A percentile compares a stretch with the other conserved stretches of the same genome.
phyloP scores from a whole-genome alignment of 2,888 invertebrate genomes.

The Drosophila ochracea region DNA sequence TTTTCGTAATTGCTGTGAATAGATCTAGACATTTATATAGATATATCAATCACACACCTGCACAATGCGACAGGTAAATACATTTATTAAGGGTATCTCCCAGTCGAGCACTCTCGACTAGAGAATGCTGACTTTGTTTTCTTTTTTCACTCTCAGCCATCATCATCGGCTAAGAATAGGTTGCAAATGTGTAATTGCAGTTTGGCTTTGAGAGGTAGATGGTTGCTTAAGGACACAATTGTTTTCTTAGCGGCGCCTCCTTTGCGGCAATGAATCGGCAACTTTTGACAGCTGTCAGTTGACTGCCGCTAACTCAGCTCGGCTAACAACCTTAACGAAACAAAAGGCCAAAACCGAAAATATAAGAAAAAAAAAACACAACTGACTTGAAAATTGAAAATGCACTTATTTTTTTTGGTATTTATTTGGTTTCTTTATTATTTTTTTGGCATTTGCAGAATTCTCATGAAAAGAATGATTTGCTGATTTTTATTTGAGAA shows the following conservation, averaged over 20 bases:
- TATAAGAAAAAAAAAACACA: neutral
- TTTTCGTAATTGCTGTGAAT: too few species aligned
- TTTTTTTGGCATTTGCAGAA: slow-evolving; percentile 22
- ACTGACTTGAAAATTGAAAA: slow-evolving; percentile 42
- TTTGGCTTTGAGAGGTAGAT: slow-evolving; percentile 11
- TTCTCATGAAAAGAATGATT: slow-evolving; percentile 36
- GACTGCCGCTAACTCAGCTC: neutral
- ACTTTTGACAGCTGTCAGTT: slow-evolving; percentile 28
- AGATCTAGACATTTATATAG: fast-evolving
- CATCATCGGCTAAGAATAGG: neutral
- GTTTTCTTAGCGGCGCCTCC: slow-evolving; percentile 62
- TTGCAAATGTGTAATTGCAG: slow-evolving; percentile 72
- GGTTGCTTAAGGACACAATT: slow-evolving; percentile 58
- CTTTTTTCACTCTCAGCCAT: neutral
- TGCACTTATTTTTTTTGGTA: slow-evolving; percentile 38
- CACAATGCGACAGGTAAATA: neutral
- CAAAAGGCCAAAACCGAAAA: slow-evolving; percentile 16
- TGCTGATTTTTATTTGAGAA: slow-evolving; percentile 7
- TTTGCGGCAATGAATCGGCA: slow-evolving; percentile 61
- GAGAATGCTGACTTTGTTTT: neutral
- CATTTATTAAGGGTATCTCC: neutral
- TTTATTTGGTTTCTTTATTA: slow-evolving; percentile 1
- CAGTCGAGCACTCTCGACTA: neutral
- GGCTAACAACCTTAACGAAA: slow-evolving; percentile 11
- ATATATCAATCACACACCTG: neutral